A percentile compares a stretch with the other conserved stretches of the same genome.
These are phyloP conservation scores for Elysia crispata DNA, from an alignment of 2,888 invertebrate genomes.

Conservation along the genomic window DNA sequence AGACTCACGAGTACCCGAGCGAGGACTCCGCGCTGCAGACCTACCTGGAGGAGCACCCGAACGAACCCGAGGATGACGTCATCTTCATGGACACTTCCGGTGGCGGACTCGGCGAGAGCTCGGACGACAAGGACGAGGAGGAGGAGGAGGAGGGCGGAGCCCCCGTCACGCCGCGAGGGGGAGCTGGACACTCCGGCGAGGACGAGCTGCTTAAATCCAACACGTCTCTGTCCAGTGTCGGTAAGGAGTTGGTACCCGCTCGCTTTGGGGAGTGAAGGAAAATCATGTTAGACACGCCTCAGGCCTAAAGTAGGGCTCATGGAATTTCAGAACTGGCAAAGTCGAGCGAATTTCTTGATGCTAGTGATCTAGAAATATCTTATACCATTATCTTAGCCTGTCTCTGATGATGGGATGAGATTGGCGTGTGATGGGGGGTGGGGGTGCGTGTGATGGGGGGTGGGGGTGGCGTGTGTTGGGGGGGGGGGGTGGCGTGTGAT, in stretches of 20 bases:
- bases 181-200: not conserved
- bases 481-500: no score
- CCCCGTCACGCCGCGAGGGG: slow-evolving; percentile 41
- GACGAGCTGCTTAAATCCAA: slow-evolving; percentile 50
- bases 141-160: slow-evolving; percentile 21
- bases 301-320: no score
- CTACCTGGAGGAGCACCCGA: slow-evolving; percentile 61
- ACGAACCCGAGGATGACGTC: slow-evolving; percentile 59
- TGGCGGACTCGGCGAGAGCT: slow-evolving; percentile 52
- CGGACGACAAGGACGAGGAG: slow-evolving; percentile 52
- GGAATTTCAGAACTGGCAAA: no score
- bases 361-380: no score
- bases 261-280: no score
- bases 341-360: no score
- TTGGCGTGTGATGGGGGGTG: no score
- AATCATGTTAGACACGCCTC: no score
- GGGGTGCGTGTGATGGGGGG: no score
- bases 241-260: slow-evolving; percentile 22
- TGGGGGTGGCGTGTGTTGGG: no score
- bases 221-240: slow-evolving; percentile 51
- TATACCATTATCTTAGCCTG: no score
- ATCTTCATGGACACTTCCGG: slow-evolving; percentile 50
- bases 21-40: not conserved
- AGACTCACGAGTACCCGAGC: not conserved
- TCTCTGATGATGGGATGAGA: no score